phyloP scores from a whole-genome alignment of 2,797 vertebrate species.

The Ataeniobius toweri region DNA sequence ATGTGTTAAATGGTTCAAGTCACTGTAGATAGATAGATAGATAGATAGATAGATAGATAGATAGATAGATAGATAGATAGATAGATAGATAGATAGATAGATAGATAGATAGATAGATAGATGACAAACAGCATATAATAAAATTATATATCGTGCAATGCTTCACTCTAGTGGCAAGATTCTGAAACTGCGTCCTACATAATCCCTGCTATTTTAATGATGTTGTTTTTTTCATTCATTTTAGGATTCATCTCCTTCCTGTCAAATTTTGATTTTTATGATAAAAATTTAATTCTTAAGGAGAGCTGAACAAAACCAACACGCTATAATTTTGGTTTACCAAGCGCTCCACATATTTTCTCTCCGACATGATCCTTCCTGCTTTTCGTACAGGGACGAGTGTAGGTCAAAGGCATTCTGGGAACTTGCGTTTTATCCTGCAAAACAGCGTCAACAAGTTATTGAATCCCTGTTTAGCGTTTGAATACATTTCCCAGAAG shows the following conservation, averaged over 20 bases:
- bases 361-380: neutral
- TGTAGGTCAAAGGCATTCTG: constrained; percentile 41
- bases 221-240: neutral
- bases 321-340: neutral
- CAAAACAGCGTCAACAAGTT: accelerated
- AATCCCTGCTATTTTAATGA: neutral
- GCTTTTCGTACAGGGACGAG: neutral
- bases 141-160: neutral
- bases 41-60: no score
- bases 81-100: no score
- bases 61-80: no score
- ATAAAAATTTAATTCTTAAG: neutral
- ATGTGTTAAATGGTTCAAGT: no score
- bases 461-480: accelerated
- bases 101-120: no score
- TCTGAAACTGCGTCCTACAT: neutral
- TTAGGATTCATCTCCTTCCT: neutral
- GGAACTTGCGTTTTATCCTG: constrained; percentile 50
- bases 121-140: neutral
- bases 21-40: no score
- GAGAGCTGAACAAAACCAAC: neutral
- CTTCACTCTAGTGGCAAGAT: constrained; percentile 50
- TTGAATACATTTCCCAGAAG: constrained; percentile 67
- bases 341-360: neutral
- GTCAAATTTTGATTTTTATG: neutral